Evolutionary conservation across 2,888 invertebrate genomes (phyloP).

Genomic region (Aplocera efformata): DNA sequence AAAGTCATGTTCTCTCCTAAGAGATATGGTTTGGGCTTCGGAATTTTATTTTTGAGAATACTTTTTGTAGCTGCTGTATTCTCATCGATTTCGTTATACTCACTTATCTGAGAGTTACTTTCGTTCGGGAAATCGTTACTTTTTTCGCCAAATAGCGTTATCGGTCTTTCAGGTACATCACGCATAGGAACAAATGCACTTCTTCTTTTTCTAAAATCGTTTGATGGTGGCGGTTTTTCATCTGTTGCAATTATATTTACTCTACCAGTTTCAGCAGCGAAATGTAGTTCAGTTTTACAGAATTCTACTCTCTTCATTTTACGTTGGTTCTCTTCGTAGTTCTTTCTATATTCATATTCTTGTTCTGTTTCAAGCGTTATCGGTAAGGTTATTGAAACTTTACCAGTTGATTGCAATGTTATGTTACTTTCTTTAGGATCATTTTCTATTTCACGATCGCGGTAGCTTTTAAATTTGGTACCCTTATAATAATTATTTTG

Average conservation of each 20-base stretch:
- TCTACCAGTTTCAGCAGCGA: slow-evolving; percentile 91
- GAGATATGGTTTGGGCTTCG: slow-evolving; percentile 87
- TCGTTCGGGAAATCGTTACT: slow-evolving; percentile 40
- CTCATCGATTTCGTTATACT: slow-evolving; percentile 68
- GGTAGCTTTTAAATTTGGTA: slow-evolving; percentile 45
- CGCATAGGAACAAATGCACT: slow-evolving; percentile 72
- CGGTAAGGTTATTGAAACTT: slow-evolving; percentile 67
- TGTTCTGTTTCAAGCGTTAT: slow-evolving; percentile 52
- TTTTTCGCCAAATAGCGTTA: slow-evolving; percentile 84
- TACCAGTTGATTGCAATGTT: slow-evolving; percentile 61
- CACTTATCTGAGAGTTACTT: slow-evolving; percentile 37
- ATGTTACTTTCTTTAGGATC: slow-evolving; percentile 55
- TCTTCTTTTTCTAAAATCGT: slow-evolving; percentile 87
- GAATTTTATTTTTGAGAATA: slow-evolving; percentile 87
- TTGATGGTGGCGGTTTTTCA: slow-evolving; percentile 91
- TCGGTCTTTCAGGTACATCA: slow-evolving; percentile 72
- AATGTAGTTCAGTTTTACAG: slow-evolving; percentile 93
- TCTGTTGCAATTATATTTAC: slow-evolving; percentile 94
- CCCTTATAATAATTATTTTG: slow-evolving; percentile 46
- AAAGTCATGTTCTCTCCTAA: slow-evolving; percentile 83
- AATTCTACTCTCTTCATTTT: slow-evolving; percentile 89
- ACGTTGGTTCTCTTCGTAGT: slow-evolving; percentile 61
- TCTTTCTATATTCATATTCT: slow-evolving; percentile 34
- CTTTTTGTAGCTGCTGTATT: slow-evolving; percentile 82
- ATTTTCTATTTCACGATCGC: slow-evolving; percentile 46